phyloP scores from a whole-genome alignment of 2,888 invertebrate species.

The Acanthosepion esculentum region DNA sequence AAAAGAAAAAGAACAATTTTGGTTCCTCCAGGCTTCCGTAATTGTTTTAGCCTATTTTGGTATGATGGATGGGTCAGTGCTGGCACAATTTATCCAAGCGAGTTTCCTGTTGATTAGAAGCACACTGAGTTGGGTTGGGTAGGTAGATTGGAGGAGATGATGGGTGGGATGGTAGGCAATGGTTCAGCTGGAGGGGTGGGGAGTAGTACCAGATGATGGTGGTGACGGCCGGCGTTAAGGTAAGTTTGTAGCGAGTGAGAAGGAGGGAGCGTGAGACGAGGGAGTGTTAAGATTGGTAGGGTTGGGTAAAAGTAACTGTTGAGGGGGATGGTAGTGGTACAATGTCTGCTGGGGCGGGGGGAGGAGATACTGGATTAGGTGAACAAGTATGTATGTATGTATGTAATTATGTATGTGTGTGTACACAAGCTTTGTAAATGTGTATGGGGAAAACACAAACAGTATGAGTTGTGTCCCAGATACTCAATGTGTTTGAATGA shows the following conservation, averaged over 20 bases:
- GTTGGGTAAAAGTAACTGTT: not conserved
- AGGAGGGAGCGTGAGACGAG: not conserved
- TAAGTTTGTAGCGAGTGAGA: not conserved
- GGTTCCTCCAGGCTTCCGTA: conserved; percentile 41
- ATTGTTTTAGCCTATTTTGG: conserved; percentile 46
- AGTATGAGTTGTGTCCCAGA: no score
- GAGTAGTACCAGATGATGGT: not conserved
- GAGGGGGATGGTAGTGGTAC: not conserved
- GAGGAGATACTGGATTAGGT: no score
- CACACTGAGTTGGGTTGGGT: conserved; percentile 21
- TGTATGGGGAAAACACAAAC: no score
- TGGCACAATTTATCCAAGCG: conserved; percentile 44
- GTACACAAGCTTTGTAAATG: no score
- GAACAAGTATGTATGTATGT: no score
- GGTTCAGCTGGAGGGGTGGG: not conserved
- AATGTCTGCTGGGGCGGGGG: no score
- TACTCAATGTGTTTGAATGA: no score
- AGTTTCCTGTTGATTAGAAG: conserved; percentile 44
- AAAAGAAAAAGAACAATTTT: conserved; percentile 40
- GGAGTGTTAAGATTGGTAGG: not conserved
- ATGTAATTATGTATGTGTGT: no score
- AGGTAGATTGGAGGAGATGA: not conserved
- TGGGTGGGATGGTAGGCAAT: not conserved
- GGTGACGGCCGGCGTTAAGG: not conserved
- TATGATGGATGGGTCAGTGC: conserved; percentile 42